Evolutionary conservation across 2,888 invertebrate species (phyloP).

Genomic region (Nymphalis urticae): DNA sequence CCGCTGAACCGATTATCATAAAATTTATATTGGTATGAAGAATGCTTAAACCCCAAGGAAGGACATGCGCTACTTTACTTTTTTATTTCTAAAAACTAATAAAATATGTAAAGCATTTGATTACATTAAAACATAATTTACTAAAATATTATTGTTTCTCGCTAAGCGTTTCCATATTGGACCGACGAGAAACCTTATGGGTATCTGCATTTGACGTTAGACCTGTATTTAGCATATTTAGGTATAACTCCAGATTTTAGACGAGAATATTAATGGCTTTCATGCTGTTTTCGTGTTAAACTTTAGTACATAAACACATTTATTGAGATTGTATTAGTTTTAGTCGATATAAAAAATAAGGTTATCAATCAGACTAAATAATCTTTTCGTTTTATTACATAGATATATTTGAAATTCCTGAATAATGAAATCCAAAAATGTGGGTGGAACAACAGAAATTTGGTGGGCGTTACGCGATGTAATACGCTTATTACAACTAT

Average conservation of each 20-base stretch:
- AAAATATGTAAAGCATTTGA: too few relatives aligned
- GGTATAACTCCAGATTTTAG: conserved; percentile 59
- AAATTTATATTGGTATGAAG: too few relatives aligned
- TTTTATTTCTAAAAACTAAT: background rate
- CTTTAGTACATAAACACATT: background rate
- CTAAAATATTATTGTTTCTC: background rate
- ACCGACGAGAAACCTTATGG: conserved; percentile 43
- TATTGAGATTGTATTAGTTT: background rate
- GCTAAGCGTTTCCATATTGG: conserved; percentile 39
- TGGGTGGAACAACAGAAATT: too few relatives aligned
- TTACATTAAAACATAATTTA: too few relatives aligned
- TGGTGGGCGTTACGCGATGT: too few relatives aligned
- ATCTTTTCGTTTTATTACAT: too few relatives aligned
- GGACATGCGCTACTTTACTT: background rate
- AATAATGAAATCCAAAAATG: too few relatives aligned
- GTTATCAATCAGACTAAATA: background rate
- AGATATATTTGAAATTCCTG: too few relatives aligned
- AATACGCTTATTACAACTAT: too few relatives aligned
- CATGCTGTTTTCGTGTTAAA: conserved; percentile 13
- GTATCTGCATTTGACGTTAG: conserved; percentile 67
- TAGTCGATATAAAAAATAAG: background rate
- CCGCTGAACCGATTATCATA: too few relatives aligned
- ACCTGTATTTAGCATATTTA: conserved; percentile 70
- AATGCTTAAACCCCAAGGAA: too few relatives aligned
- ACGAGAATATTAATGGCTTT: conserved; percentile 34